Conservation (phyloP, 1,140 invertebrate genomes). For the Drosophila elegans region DNA sequence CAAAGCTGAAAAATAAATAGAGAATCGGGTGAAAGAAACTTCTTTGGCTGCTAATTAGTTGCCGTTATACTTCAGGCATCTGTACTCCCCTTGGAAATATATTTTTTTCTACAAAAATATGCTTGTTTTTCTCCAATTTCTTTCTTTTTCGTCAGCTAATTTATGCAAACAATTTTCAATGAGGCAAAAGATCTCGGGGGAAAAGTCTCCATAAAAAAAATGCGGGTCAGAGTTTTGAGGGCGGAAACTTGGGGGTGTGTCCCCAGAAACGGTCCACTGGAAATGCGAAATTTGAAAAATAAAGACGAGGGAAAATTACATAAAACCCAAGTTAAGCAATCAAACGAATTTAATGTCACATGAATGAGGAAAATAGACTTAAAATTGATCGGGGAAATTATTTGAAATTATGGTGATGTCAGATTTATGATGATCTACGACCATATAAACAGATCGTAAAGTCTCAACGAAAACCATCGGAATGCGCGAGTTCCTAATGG, state of each 20-base stretch:
- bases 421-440: conserved; percentile 44
- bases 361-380: conserved; percentile 31
- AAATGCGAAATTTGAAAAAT: conserved; percentile 52
- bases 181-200: conserved; percentile 38
- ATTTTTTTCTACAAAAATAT: conserved; percentile 54
- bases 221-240: conserved; percentile 13
- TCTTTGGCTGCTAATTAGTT: conserved; percentile 68
- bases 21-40: conserved; percentile 14
- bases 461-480: conserved; percentile 5
- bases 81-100: conserved; percentile 9
- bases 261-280: conserved; percentile 28
- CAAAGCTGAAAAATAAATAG: conserved; percentile 44
- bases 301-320: conserved; percentile 9
- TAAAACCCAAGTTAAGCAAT: conserved; percentile 25
- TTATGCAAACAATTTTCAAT: conserved; percentile 80
- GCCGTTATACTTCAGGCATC: conserved; percentile 31
- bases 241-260: conserved; percentile 5
- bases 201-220: conserved; percentile 29
- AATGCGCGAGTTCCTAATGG: conserved; percentile 27
- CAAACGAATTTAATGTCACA: conserved; percentile 23
- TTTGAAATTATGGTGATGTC: conserved; percentile 25
- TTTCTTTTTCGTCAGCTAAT: conserved; percentile 63
- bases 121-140: conserved; percentile 53
- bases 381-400: conserved; percentile 28
- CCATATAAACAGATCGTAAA: conserved; percentile 43